Base-by-base conservation (phyloP, 2,888 invertebrate genomes). In the Perizoma affinitatum region DNA sequence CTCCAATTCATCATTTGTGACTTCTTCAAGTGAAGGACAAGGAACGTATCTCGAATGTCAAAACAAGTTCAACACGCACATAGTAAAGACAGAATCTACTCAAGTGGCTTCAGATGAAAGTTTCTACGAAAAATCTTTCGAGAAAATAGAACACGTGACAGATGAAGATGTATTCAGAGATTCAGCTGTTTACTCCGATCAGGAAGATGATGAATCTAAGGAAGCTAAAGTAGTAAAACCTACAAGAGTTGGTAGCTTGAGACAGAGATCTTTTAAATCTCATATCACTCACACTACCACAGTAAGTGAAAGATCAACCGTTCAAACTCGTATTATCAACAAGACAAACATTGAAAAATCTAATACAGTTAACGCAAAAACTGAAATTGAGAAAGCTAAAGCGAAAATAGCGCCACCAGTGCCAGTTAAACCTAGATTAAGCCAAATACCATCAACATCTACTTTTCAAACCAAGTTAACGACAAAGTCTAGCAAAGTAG, bases 161-260 rank as follows among this genome's bases (percentile, higher is more conserved):
- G 95, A 95, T 63, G 94, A 93, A 70, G 95, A 95, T 69, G 93
- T 94, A 0, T 96, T 96, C 75, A 93, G 97, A 73, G 97, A 97
- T 81, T 96, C 96, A 54, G 96, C 97, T 66, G 96, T 97, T 71
- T 97, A 96, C 82, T 96, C 96, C 66, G 97, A 97, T 74, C 94
- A 93, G 65, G 95, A 95, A 63, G 95, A 95, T 6, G 87, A 87
- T 54, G 88, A 86, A 50, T 69, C 67, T 5, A 86, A 84, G 33
- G 82, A 84, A 48, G 55, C 65, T 49, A 84, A 80, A 74, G 45
- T 66, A 9, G 53, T 66, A 10, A 89, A 84, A 73, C 74, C 78
- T 45, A 63, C 79, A 33, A 79, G 79, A 74, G 76, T 86, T 8
- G 87, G 88, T 66, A 87, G 80, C 65, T 66, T 85, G 4, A 85